Evolutionary conservation across 2,888 invertebrate species (phyloP), one percentile per base, ranked within the genome.

Genomic region (Agriotes lineatus): DNA sequence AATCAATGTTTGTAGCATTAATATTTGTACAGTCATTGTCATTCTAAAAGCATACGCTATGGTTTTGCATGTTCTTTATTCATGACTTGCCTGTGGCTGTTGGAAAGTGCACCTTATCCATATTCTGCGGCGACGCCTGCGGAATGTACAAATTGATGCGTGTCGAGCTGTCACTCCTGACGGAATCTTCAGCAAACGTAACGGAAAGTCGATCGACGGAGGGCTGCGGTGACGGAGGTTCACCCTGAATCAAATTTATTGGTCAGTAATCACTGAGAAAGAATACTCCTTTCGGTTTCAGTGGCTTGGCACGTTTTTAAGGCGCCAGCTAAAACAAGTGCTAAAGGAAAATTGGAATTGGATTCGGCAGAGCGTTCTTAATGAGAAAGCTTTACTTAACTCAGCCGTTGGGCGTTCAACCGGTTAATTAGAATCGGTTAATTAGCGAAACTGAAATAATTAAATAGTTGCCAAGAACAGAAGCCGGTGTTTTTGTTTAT

Each of bases 131-230:
- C 0, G 70, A 66, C 25, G 65, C 35, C 10, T 62, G 66, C 0
- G 74, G 74, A 62, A 71, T 73, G 63, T 69, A 75, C 9, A 68
- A 25, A 48, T 69, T 67, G 25, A 22, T 63, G 19, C 59, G 62
- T 16, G 66, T 64, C 2, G 74, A 70, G 16, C 63, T 54, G 10
- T 74, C 73, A 35, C 69, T 73, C 57, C 73, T 78, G 37, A 77
- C 73, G 16, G 87, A 87, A 19, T 87, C 86, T 67, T 87, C 88
- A 0, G 91, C 91, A 86, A 92, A 92, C 45, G 90, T 92, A 67
- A 93, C 92, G 9, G 92, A 92, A 44, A 91, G 85, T 58, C 91
- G 87, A 81, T 92, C 91, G 57, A 90, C 86, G 0, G 91, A 91
- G 3, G 90, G 90, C 80, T 91, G 91, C 1, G 91, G 91, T 0